phyloP scores from a whole-genome alignment of 1,140 invertebrate genomes.

The Pygmarrhopalites habei region DNA sequence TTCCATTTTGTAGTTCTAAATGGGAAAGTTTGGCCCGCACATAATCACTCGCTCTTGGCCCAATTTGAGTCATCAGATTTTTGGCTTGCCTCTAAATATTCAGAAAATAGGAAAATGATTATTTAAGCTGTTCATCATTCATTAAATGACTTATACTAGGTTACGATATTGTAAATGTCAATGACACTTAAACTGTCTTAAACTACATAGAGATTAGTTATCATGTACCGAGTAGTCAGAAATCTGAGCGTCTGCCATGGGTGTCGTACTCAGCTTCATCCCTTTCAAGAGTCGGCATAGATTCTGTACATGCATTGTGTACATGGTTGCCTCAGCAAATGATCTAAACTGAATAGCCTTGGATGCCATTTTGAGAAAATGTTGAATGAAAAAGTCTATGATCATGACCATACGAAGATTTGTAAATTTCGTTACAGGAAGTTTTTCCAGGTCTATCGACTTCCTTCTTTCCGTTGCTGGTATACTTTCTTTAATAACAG shows the following conservation, averaged over 20 bases:
- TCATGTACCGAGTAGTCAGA: too few species aligned
- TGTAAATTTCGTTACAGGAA: constrained; percentile 17
- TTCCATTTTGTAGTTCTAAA: not conserved
- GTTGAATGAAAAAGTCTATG: constrained; percentile 59
- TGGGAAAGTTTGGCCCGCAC: not conserved
- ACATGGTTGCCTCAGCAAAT: constrained; percentile 53
- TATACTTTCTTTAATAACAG: not conserved
- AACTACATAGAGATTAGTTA: too few species aligned
- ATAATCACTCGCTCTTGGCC: not conserved
- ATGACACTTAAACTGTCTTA: too few species aligned
- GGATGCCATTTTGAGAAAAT: constrained; percentile 60
- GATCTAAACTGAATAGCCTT: constrained; percentile 54
- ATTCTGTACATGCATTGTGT: constrained; percentile 60
- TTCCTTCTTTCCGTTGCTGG: constrained; percentile 31
- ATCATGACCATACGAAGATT: constrained; percentile 13
- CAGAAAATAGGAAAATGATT: not conserved
- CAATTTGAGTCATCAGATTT: not conserved
- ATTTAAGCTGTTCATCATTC: too few species aligned
- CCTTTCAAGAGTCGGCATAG: constrained; percentile 53
- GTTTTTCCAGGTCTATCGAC: constrained; percentile 31
- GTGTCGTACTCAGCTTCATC: not conserved
- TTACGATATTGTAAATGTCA: too few species aligned
- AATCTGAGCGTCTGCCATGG: not conserved
- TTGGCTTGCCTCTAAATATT: not conserved
- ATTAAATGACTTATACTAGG: too few species aligned